Base-by-base conservation (phyloP, 2,888 invertebrate genomes). In the Griposia aprilina region DNA sequence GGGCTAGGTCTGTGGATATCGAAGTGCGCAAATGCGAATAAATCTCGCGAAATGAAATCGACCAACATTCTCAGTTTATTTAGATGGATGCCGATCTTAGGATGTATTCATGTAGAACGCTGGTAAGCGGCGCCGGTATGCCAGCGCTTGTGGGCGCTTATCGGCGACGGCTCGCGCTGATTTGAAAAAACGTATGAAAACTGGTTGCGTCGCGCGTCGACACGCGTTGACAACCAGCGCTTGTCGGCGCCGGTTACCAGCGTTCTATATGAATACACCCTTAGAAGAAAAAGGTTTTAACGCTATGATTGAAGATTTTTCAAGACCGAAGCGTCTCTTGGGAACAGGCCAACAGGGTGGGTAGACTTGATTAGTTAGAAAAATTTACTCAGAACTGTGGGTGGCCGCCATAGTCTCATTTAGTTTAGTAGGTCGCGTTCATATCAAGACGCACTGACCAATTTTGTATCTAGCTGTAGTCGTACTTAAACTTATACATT, bases 401-500 rank as follows among this genome's bases (percentile, higher is more conserved):
- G 68, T 84, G 87, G 74, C 10, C 63, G 81, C 81, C 80, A 63
- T 87, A 87, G 81, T 74, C 70, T 89, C 87, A 83, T 86, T 82
- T 90, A 89, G 87, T 79, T 48, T 88, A 86, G 74, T 88, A 84
- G 85, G 82, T 89, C 88, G 86, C 85, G 87, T 85, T 83, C 82
- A 86, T 86, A 88, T 86, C 81, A 78, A 66, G 87, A 80, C 81
- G 83, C 80, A 80, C 84, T 82, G 90, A 91, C 89, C 89, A 90
- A 88, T 89, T 87, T 89, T 86, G 84, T 83, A 88, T 81, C 78
- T 87, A 87, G 78, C 76, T 86, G 62, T 91, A 91, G 87, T 70
- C 89, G 89, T 91, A 91, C 90, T 91, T 91, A 91, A 89, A 85
- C 84, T 82, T 85, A 79, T 81, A 75, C 74, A 67, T 82, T 80